A percentile compares a stretch with the other conserved stretches of the same genome.
Evolutionary conservation across 53 echinoderm and acorn worm species (phyloP).

Genomic region (Luidia sarsii): DNA sequence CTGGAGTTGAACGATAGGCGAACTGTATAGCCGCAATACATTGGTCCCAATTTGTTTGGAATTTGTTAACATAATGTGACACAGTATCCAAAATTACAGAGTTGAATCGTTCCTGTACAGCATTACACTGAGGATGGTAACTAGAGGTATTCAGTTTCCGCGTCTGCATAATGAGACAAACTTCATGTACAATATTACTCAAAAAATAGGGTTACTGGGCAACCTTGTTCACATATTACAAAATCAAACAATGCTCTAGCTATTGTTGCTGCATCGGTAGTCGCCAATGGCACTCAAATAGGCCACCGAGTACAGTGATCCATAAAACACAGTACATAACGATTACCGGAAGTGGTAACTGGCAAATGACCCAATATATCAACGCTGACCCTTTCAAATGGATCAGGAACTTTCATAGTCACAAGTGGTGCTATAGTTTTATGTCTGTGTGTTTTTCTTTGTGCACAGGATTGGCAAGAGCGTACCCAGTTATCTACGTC

Average conservation of each 20-base stretch:
- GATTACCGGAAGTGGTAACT: constrained; percentile 13
- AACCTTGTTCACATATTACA: constrained; percentile 35
- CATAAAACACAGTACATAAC: constrained; percentile 16
- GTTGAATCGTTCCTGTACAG: constrained; percentile 42
- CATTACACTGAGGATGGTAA: constrained; percentile 56
- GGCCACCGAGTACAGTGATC: constrained; percentile 50
- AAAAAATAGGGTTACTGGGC: constrained; percentile 19
- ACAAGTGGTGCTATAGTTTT: constrained; percentile 21
- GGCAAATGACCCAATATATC: constrained; percentile 30
- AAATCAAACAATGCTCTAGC: constrained; percentile 11
- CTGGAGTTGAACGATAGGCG: constrained; percentile 7
- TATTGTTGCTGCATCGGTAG: constrained; percentile 27
- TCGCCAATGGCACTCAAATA: constrained; percentile 20
- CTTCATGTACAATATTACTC: constrained; percentile 39
- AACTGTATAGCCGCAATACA: constrained; percentile 37
- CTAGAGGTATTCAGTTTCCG: constrained; percentile 32
- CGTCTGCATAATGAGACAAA: constrained; percentile 45
- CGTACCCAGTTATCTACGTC: constrained; percentile 40
- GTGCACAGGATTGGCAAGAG: constrained; percentile 25
- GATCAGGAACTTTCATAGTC: constrained; percentile 19
- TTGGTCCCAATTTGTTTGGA: constrained; percentile 47
- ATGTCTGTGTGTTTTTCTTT: constrained; percentile 25
- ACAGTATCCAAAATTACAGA: constrained; percentile 48
- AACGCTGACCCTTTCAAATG: constrained; percentile 48
- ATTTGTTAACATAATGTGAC: constrained; percentile 54